Base-by-base conservation (phyloP, 2,888 invertebrate genomes). In the Mactromeris polynyma region DNA sequence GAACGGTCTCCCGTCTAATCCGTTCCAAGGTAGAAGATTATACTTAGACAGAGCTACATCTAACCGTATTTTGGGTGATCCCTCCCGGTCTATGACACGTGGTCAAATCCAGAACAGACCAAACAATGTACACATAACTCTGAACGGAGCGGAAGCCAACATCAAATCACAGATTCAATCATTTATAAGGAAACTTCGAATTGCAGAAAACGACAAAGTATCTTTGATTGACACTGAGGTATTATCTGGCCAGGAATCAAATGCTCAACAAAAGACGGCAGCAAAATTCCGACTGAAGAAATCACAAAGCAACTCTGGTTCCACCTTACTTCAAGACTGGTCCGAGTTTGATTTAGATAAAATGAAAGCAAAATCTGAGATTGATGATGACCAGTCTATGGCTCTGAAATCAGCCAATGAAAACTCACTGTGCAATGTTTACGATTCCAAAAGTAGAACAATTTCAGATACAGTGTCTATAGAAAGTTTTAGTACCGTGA, bases 321-420 rank as follows among this genome's bases (percentile, higher is more conserved):
- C n/a, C 1, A 42, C 83, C 6, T 58, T 42, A 26, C 51, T 46
- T 26, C 83, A 73, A 21, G 88, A 90, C 77, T 90, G 88, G 90
- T 38, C 79, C 14, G 90, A 90, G 79, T 90, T 58, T 73, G 90
- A 90, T 54, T 46, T 90, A 42, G 90, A 90, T 19, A 90, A 86
- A 54, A 40, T 51, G 19, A 31, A 40, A 17, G 21, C 64, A n/a
- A 77, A 26, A 19, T 58, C 82, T 14, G 58, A 82, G 31, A 80
- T 58, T 31, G 26, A 51, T 14, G 77, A 78, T 9, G 38, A 46
- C 19, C 31, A 17, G 19, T 51, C 77, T 9, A 54, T 26, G 7
- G 33, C 26, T 14, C 73, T 79, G 26, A 33, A 54, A 64, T 21
- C 40, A 46, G 64, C 83, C 26, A 81, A 81, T n/a, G 81, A 64